Conservation (phyloP, 2,888 invertebrate genomes). For the Trissolcus japonicus region DNA sequence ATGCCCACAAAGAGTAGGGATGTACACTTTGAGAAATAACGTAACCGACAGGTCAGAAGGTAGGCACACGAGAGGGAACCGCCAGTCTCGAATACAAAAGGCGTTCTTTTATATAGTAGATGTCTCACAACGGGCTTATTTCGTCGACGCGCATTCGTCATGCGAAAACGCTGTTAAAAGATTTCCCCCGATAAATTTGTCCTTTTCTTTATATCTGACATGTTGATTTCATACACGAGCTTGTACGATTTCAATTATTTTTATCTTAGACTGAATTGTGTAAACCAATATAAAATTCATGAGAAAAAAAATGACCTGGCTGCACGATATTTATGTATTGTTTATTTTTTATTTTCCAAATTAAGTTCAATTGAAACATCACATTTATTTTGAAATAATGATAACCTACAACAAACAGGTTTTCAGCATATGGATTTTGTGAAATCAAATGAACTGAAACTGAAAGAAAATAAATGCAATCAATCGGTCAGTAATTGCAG, state of each 20-base stretch:
- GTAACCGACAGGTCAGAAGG: conserved; percentile 50
- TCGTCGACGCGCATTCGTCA: conserved; percentile 26
- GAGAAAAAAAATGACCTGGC: neutral
- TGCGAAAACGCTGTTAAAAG: conserved; percentile 14
- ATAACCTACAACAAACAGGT: too few relatives aligned
- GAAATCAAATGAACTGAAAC: too few relatives aligned
- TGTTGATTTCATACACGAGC: neutral
- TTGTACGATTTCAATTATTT: neutral
- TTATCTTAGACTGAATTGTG: neutral
- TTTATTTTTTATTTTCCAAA: too few relatives aligned
- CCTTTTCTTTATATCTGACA: neutral
- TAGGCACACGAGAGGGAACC: conserved; percentile 30
- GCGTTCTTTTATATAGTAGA: conserved; percentile 16
- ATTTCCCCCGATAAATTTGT: conserved; percentile 5
- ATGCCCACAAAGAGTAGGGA: conserved; percentile 29
- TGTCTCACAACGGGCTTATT: conserved; percentile 25
- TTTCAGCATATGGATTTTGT: too few relatives aligned
- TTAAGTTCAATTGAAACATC: too few relatives aligned
- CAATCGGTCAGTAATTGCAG: neutral
- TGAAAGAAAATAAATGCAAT: too few relatives aligned
- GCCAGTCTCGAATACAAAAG: conserved; percentile 33
- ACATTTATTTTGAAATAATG: too few relatives aligned
- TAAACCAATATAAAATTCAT: neutral
- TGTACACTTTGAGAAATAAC: conserved; percentile 41
- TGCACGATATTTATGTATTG: neutral